These are phyloP conservation scores for Euura saliciscinereae DNA, from an alignment of 1,140 invertebrate genomes.

Conservation along the genomic window DNA sequence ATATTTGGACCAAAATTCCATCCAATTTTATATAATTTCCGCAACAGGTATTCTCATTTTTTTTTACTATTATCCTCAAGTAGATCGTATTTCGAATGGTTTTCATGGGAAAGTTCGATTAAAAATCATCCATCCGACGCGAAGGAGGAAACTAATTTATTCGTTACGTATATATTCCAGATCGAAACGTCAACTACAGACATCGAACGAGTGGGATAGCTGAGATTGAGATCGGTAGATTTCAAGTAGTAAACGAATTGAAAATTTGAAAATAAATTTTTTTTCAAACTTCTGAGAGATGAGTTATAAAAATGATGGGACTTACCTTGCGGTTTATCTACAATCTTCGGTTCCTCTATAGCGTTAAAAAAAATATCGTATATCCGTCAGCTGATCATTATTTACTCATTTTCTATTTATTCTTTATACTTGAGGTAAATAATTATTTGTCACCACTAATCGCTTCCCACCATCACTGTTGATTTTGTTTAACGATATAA, in stretches of 20 bases:
- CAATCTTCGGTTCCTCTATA: slow-evolving; percentile 22
- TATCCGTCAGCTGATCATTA: slow-evolving; percentile 45
- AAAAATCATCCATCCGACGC: no score
- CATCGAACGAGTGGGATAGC: no score
- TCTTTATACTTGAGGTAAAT: background rate
- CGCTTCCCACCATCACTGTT: slow-evolving; percentile 14
- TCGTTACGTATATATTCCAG: no score
- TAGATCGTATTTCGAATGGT: background rate
- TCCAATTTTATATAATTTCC: background rate
- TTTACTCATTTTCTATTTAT: background rate
- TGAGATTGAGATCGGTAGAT: no score
- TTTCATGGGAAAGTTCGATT: background rate
- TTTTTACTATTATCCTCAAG: background rate
- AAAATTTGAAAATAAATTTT: no score
- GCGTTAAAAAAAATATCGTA: slow-evolving; percentile 22
- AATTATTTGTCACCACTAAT: slow-evolving; percentile 11
- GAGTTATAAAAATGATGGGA: background rate
- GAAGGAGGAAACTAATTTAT: no score
- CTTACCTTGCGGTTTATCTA: slow-evolving; percentile 39
- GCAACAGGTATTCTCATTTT: background rate
- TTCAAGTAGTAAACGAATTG: no score
- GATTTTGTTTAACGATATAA: background rate
- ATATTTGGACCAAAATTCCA: no score
- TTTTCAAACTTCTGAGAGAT: no score
- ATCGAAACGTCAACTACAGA: no score